Percentiles rank a stretch among this genome's conserved stretches.
These are phyloP conservation scores for Cephus runcator DNA, from an alignment of 2,888 invertebrate species.

Conservation along the genomic window DNA sequence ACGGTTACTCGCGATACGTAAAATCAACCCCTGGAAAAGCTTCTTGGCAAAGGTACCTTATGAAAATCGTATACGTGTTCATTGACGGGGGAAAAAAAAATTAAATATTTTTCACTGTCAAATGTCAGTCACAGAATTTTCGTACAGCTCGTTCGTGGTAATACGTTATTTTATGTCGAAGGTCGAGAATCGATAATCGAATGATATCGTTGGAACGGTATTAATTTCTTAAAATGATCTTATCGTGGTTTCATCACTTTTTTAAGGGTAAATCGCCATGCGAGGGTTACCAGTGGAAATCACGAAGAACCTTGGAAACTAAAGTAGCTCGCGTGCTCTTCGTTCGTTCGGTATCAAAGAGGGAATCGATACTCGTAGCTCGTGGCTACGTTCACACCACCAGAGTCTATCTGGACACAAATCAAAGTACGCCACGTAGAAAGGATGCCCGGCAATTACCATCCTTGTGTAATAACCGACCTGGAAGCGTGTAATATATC, in stretches of 20 bases:
- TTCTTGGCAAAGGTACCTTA: neutral
- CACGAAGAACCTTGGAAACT: too few relatives aligned
- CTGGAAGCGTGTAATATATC: conserved; percentile 56
- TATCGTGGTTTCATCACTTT: too few relatives aligned
- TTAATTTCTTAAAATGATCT: too few relatives aligned
- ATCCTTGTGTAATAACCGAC: conserved; percentile 57
- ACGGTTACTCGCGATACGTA: conserved; percentile 30
- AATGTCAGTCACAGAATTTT: neutral
- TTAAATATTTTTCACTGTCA: neutral
- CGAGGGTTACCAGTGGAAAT: too few relatives aligned
- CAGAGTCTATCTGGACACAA: conserved; percentile 35
- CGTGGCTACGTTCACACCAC: conserved; percentile 34
- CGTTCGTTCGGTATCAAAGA: conserved; percentile 35
- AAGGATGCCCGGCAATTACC: conserved; percentile 46
- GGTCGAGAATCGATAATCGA: too few relatives aligned
- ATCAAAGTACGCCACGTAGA: conserved; percentile 34
- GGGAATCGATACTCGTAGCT: conserved; percentile 44
- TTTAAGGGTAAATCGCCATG: too few relatives aligned
- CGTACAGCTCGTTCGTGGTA: too few relatives aligned
- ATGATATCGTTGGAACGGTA: too few relatives aligned
- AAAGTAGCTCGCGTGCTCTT: neutral
- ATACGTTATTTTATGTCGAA: too few relatives aligned
- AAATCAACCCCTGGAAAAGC: neutral
- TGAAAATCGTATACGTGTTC: too few relatives aligned
- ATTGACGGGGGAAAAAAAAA: too few relatives aligned